Percentiles rank a stretch among this genome's conserved stretches.
Conservation (phyloP, 2,797 vertebrate genomes). For the Harpagifer antarcticus region DNA sequence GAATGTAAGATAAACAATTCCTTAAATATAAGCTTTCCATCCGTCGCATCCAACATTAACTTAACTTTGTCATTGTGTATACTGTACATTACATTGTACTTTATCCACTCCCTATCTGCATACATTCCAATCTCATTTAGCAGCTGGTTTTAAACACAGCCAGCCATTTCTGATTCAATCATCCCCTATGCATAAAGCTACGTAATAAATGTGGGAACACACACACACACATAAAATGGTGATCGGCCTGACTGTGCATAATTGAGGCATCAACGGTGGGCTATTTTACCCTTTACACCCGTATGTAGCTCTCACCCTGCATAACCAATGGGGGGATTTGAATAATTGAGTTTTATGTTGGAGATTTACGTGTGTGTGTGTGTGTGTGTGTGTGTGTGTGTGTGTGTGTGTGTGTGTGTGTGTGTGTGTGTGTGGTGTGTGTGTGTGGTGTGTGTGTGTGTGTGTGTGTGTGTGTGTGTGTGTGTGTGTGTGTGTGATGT, state of each 20-base stretch:
- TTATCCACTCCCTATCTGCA: slow-evolving; percentile 17
- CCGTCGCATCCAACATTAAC: too few species aligned
- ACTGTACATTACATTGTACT: accelerated
- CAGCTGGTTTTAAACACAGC: slow-evolving; percentile 57
- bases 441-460: background rate
- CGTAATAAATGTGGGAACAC: slow-evolving; percentile 56
- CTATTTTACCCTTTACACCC: slow-evolving; percentile 54
- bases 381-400: background rate
- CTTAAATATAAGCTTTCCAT: too few species aligned
- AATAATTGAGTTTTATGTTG: slow-evolving; percentile 63
- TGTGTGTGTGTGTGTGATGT: background rate
- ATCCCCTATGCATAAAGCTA: slow-evolving; percentile 36
- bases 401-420: background rate
- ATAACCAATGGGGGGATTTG: slow-evolving; percentile 62
- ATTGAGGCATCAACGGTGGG: slow-evolving; percentile 46
- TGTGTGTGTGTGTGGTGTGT: background rate
- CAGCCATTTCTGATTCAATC: slow-evolving; percentile 68
- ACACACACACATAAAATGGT: slow-evolving; percentile 23
- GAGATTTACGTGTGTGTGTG: background rate
- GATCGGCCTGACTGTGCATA: slow-evolving; percentile 48
- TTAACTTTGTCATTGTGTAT: background rate
- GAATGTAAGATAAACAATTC: too few species aligned
- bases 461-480: background rate
- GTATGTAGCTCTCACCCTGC: slow-evolving; percentile 49
- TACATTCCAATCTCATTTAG: slow-evolving; percentile 61